Evolutionary conservation across 2,113 vertebrate genomes (phyloP).

Genomic region (Mola mola): DNA sequence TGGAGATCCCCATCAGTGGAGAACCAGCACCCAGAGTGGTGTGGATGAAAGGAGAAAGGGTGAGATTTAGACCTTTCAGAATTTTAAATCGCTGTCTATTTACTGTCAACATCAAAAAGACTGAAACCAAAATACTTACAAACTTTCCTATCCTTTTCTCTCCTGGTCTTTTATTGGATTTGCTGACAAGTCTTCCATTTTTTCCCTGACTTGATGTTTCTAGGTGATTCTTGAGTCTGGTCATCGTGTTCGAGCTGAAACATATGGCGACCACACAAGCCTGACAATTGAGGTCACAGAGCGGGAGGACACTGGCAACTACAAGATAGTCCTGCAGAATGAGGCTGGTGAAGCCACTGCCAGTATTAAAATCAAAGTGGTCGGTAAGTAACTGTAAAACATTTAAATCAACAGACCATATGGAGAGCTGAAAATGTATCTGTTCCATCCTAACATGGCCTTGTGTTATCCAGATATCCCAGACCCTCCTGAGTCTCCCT

Average conservation of each 20-base stretch:
- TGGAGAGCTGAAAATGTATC: background rate
- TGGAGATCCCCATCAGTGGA: constrained; percentile 93
- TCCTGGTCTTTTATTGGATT: no score
- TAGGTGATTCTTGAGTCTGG: constrained; percentile 91
- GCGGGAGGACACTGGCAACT: constrained; percentile 90
- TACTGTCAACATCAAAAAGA: background rate
- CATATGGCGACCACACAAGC: constrained; percentile 90
- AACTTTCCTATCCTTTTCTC: background rate
- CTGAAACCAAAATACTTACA: background rate
- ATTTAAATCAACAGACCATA: background rate
- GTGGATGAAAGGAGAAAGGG: constrained; percentile 96
- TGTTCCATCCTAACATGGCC: background rate
- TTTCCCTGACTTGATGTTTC: background rate
- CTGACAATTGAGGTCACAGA: constrained; percentile 94
- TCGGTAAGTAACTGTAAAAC: constrained; percentile 84
- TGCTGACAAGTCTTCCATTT: background rate
- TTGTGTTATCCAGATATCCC: constrained; percentile 86
- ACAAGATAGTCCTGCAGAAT: constrained; percentile 94
- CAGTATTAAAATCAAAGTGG: constrained; percentile 93
- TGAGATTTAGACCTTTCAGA: constrained; percentile 58
- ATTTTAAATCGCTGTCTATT: background rate
- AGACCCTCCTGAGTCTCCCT: constrained; percentile 90
- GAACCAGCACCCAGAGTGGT: constrained; percentile 92
- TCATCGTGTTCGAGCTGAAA: constrained; percentile 88
- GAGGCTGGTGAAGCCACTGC: constrained; percentile 95